phyloP scores from a whole-genome alignment of 2,113 vertebrate genomes.

The Coregonus clupeaformis region DNA sequence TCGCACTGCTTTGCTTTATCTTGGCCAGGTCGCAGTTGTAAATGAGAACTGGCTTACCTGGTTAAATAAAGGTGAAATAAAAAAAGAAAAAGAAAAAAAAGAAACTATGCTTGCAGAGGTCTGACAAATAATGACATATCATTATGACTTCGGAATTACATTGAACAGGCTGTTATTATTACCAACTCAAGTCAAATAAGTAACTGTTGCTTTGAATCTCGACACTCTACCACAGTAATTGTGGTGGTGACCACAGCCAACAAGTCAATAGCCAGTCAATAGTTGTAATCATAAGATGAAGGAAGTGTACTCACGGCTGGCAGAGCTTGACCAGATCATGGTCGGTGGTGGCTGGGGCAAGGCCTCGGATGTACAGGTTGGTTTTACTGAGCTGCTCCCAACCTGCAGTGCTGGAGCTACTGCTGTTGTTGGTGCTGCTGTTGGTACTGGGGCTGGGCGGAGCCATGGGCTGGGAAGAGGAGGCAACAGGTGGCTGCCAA shows the following conservation, averaged over 20 bases:
- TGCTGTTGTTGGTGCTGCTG: slow-evolving; percentile 95
- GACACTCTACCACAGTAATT: slow-evolving; percentile 7
- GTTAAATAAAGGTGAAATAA: no score
- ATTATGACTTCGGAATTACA: no score
- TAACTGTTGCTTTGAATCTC: slow-evolving; percentile 17
- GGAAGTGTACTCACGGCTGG: slow-evolving; percentile 90
- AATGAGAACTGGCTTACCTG: no score
- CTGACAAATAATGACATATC: no score
- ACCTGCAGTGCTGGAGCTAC: slow-evolving; percentile 90
- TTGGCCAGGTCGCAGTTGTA: no score
- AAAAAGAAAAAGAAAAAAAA: no score
- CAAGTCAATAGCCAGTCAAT: slow-evolving; percentile 57
- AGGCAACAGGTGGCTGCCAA: slow-evolving; percentile 85
- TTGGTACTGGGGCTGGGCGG: slow-evolving; percentile 96
- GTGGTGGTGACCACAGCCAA: neutral
- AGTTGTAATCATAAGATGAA: slow-evolving; percentile 44
- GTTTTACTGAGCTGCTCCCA: slow-evolving; percentile 99
- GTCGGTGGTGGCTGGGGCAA: slow-evolving; percentile 94
- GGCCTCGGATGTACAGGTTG: slow-evolving; percentile 96
- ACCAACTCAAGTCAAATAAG: neutral
- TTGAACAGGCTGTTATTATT: neutral
- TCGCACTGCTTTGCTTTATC: no score
- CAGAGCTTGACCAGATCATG: slow-evolving; percentile 98
- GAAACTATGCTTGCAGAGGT: no score
- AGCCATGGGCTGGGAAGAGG: slow-evolving; percentile 90